Evolutionary conservation across 1,140 invertebrate genomes (phyloP), one percentile per base, ranked within the genome.

Genomic region (Conus ventricosus): DNA sequence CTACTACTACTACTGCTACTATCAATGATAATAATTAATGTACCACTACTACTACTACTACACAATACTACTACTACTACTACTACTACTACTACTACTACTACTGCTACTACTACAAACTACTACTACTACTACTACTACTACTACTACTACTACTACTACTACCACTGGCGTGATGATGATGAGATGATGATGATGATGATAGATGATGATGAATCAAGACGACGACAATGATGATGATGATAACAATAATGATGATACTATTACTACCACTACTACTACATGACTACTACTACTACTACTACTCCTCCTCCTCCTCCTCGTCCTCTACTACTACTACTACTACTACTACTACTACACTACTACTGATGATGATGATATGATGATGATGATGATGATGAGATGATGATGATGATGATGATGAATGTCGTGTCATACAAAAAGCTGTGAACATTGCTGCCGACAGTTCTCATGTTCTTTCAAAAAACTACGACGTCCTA

Each of bases 301-400:
- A 39, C 39, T 39, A 39, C 39, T 39, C n/a, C n/a, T n/a, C n/a
- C n/a, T 15, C 15, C n/a, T 15, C 15, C n/a, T 15, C 15, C 67
- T 15, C 15, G 15, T 15, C 15, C n/a, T n/a, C n/a, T n/a, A 39
- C 39, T 39, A 39, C 39, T 39, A 39, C 39, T 39, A 39, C 39
- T 39, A 39, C 39, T 39, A 39, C 39, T 39, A 39, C 39, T 39
- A 39, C 39, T 75, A 25, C 17, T 75, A 25, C 17, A 4, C 39
- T 39, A 3, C 39, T 39, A 3, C 39, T 39, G 39, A 39, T 39
- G 39, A 39, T 39, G 39, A 39, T 75, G 71, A 75, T 75, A 75
- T 75, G 71, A 75, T 75, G 71, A 75, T 75, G 71, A 75, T 75
- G 71, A 75, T 75, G 71, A 75, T 75, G 71, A 75, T 75, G 71